These are phyloP conservation scores for Hyphantria cunea DNA, from an alignment of 1,140 invertebrate species.

Conservation along the genomic window DNA sequence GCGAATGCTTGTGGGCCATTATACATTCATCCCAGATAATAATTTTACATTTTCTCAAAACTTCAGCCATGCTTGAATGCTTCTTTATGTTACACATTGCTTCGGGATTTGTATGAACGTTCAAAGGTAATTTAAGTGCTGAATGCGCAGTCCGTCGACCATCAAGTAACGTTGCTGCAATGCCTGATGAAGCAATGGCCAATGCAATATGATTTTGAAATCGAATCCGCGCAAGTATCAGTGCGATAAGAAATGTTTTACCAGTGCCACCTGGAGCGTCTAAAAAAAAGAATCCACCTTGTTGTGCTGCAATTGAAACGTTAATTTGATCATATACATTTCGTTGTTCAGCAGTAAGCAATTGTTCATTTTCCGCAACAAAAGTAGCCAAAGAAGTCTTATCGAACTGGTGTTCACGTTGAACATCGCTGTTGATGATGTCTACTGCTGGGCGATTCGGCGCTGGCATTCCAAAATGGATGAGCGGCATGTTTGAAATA, in stretches of 20 bases:
- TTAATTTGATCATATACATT: not conserved
- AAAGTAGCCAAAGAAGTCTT: conserved; percentile 35
- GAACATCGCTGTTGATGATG: conserved; percentile 40
- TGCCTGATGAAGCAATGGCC: conserved; percentile 35
- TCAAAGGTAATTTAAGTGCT: conserved; percentile 39
- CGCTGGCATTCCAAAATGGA: not conserved
- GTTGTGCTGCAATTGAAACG: not conserved
- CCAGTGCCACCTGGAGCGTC: not conserved
- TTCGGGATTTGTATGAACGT: conserved; percentile 30
- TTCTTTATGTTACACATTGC: conserved; percentile 33
- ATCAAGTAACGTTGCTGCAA: conserved; percentile 39
- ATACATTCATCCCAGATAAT: conserved; percentile 45
- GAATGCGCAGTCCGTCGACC: conserved; percentile 40
- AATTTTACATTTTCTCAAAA: conserved; percentile 26
- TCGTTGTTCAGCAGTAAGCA: conserved; percentile 3
- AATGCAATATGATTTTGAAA: conserved; percentile 35
- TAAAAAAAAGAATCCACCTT: conserved; percentile 2
- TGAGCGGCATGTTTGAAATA: conserved; percentile 2
- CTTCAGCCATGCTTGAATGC: conserved; percentile 28
- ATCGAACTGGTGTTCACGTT: conserved; percentile 40
- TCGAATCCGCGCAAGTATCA: conserved; percentile 36
- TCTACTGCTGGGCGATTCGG: conserved; percentile 29
- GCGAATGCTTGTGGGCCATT: conserved; percentile 40
- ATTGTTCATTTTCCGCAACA: conserved; percentile 33
- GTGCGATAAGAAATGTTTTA: conserved; percentile 15